Base-by-base conservation (phyloP, 2,797 vertebrate species). In the Oreonectes daqikongensis region DNA sequence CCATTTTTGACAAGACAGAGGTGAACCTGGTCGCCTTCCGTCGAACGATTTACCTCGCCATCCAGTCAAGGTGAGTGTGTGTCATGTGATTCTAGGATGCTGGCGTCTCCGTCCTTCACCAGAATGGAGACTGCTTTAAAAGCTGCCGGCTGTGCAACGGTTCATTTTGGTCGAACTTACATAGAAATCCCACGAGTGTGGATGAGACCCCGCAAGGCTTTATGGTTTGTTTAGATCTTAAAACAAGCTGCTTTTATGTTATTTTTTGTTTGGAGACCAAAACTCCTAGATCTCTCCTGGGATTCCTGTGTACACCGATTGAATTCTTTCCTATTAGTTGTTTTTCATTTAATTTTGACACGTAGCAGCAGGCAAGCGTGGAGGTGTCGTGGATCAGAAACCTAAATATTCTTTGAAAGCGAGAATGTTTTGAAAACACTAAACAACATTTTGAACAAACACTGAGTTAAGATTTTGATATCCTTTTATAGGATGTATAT, bases 1-100 rank as follows among this genome's bases (percentile, higher is more conserved):
- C 96, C 71, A 97, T 99, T 85, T 94, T 95, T 69, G 97, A 99
- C 90, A 91, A 98, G 92, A 99, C 97, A 5, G 97, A 98, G 89
- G 94, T 98, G 87, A 99, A 99, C 88, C 89, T 98, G 81, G 97
- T 99, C 2, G 95, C 97, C 3, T 99, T 99, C 81, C 95, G 97
- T 71, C 95, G 97, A 86, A 97, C 96, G 77, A 99, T 99, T 90
- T 99, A 99, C 90, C 96, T 99, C 28, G 97, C 96, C 81, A 99
- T 99, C 83, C 97, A 99, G 75, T 99, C 97, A 87, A 99, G 97
- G 97, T 99, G 93, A 86, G 60, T 61, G 38, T 65, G 8, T 3
- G 17, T 53, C 53, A 66, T 59, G 46, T 50, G 22, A 70, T 53
- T 44, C 9, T 24, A 32, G 44, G 63, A 2, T 57, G 20, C 18